A percentile compares a stretch with the other conserved stretches of the same genome.
These are phyloP conservation scores for Thymelicus acteon DNA, from an alignment of 2,888 invertebrate species.

Conservation along the genomic window DNA sequence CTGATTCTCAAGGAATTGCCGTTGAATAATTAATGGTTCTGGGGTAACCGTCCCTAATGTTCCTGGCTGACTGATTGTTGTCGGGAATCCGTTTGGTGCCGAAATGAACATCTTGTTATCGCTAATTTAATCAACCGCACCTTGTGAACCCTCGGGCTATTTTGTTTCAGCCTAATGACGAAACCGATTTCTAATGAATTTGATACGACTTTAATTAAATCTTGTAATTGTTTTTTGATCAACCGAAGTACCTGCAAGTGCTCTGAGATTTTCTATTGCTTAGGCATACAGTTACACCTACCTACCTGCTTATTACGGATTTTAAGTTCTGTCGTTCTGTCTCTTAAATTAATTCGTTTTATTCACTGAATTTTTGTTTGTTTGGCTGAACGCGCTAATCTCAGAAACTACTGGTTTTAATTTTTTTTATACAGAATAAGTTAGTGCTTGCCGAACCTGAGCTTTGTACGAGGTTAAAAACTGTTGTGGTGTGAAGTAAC, in stretches of 20 bases:
- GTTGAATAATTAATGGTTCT: constrained; percentile 71
- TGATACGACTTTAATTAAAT: constrained; percentile 37
- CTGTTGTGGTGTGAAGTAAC: too few species aligned
- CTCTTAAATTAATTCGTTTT: too few species aligned
- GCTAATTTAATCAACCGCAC: constrained; percentile 48
- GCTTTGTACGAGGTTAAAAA: too few species aligned
- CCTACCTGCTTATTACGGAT: too few species aligned
- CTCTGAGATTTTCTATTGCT: too few species aligned
- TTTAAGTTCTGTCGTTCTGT: too few species aligned
- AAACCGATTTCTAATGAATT: constrained; percentile 40
- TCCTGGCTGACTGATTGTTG: constrained; percentile 46
- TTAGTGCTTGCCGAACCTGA: too few species aligned
- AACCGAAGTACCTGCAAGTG: constrained; percentile 12
- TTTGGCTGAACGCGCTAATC: too few species aligned
- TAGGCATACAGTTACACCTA: too few species aligned
- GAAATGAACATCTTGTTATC: constrained; percentile 46
- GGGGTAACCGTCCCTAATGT: constrained; percentile 48
- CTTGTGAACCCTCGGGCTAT: constrained; percentile 39
- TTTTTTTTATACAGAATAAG: too few species aligned
- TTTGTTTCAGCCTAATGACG: constrained; percentile 42
- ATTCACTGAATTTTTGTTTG: too few species aligned
- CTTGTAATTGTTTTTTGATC: constrained; percentile 37
- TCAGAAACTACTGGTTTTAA: too few species aligned
- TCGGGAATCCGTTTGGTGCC: constrained; percentile 45
- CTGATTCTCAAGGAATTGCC: constrained; percentile 62